Base-by-base conservation (phyloP, 2,797 vertebrate genomes). In the Rhinatrema bivittatum region DNA sequence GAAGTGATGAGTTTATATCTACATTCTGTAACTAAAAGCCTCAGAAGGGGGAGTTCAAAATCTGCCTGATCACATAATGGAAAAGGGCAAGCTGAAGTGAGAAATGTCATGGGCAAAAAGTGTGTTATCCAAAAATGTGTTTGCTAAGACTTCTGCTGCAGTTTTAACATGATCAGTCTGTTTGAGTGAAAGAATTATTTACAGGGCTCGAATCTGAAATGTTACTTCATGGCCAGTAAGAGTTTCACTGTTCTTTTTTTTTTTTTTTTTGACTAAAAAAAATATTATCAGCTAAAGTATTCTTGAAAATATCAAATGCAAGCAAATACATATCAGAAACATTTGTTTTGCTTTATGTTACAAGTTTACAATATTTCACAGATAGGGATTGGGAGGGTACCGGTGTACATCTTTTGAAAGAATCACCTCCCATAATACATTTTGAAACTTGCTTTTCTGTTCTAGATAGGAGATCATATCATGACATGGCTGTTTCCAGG, bases 261-360 rank as follows among this genome's bases (percentile, higher is more conserved):
- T n/a, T n/a, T n/a, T n/a, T n/a, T n/a, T n/a, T n/a, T n/a, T 61
- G 62, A 33, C 6, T 1, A 56, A 52, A 44, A 53, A 29, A 39
- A 25, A 43, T 41, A 51, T n/a, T 58, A 32, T 4, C 49, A 44
- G 62, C 60, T 46, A 53, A 20, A 45, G 67, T 61, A 33, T n/a
- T n/a, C n/a, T 59, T 62, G 36, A 58, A 60, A 65, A 58, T 64
- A 74, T 36, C 41, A 55, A 70, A 65, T 69, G 71, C 62, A 70
- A 60, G 51, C 62, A 66, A 59, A 60, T 63, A 60, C 58, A 50
- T 44, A 63, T 68, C 39, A 60, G 48, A 69, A 69, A 71, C 46
- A 52, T 56, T 20, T 44, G 40, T 65, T 63, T 55, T 40, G n/a
- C 45, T 71, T 68, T 65, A 74, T 51, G 68, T 26, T 59, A 60